Evolutionary conservation across 2,797 vertebrate species (phyloP), one percentile per base, ranked within the genome.

Genomic region (Pelobates cultripes): DNA sequence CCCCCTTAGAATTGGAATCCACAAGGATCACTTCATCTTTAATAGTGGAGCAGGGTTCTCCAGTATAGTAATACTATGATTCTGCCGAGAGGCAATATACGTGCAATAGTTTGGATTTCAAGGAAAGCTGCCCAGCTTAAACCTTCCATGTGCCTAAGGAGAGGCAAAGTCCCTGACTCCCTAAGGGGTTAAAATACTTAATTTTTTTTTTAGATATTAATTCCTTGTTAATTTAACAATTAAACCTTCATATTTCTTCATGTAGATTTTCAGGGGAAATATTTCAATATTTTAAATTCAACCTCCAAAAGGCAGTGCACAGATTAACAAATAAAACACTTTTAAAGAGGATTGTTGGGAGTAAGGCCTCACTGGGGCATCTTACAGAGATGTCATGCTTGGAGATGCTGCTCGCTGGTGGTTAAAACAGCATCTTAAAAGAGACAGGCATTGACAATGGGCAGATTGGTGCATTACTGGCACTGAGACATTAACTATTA

Each of bases 381-480:
- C 63, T 10, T 66, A 66, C 1, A 12, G 45, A 3, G 15, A 74
- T 43, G 72, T 10, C 42, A 69, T 72, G 70, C 70, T 73, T 28
- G n/a, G 53, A 5, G 10, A 61, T 53, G 51, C 51, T 71, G 64
- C 76, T 43, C 43, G 63, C 14, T 9, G 12, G 55, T 73, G 75
- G 70, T 42, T 12, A 40, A 69, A 43, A 64, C 45, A 15, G 63
- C 55, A 10, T 43, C 40, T 10, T 28, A 55, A 45, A 5, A 17
- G 79, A 12, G 40, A 45, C 4, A 64, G 67, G 68, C 0, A n/a
- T 41, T 72, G 43, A 63, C 73, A 82, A 82, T 53, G 73, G 41
- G 47, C 55, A 70, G 53, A 13, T 44, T 44, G 64, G 71, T 63
- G 28, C 51, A 60, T 28, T 70, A 72, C 64, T 69, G 75, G 70